A percentile compares a stretch with the other conserved stretches of the same genome.
Conservation (phyloP, 2,797 vertebrate species). For the Falco concolor region DNA sequence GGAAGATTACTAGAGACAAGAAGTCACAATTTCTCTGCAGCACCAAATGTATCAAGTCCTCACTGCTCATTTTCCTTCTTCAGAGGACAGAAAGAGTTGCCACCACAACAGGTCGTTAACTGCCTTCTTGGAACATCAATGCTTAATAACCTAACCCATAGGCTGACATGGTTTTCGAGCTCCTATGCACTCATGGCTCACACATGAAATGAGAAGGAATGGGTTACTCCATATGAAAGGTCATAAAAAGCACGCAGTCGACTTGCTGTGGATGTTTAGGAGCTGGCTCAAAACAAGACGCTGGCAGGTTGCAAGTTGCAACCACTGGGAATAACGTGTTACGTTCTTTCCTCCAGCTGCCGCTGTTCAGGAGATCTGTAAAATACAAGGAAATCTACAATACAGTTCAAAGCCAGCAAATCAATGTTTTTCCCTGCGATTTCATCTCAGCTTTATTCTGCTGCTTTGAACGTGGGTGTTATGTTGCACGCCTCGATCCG, state of each 20-base stretch:
- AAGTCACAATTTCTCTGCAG: neutral
- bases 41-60: neutral
- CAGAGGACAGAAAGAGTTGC: neutral
- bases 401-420: neutral
- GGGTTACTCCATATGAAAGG: neutral
- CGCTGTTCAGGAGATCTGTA: too few relatives aligned
- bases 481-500: accelerated
- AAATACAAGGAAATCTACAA: neutral
- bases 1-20: neutral
- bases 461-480: neutral
- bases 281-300: neutral
- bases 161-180: neutral
- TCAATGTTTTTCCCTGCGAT: neutral
- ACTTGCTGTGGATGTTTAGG: neutral
- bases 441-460: neutral
- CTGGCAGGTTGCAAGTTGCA: neutral
- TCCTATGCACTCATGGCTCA: neutral
- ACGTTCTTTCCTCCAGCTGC: neutral
- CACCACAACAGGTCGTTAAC: neutral
- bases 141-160: neutral
- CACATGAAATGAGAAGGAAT: neutral
- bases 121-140: neutral
- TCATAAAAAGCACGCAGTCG: neutral
- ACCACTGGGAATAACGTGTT: neutral
- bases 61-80: neutral